These are phyloP conservation scores for Ichneumon xanthorius DNA, from an alignment of 2,888 invertebrate genomes.

Conservation along the genomic window DNA sequence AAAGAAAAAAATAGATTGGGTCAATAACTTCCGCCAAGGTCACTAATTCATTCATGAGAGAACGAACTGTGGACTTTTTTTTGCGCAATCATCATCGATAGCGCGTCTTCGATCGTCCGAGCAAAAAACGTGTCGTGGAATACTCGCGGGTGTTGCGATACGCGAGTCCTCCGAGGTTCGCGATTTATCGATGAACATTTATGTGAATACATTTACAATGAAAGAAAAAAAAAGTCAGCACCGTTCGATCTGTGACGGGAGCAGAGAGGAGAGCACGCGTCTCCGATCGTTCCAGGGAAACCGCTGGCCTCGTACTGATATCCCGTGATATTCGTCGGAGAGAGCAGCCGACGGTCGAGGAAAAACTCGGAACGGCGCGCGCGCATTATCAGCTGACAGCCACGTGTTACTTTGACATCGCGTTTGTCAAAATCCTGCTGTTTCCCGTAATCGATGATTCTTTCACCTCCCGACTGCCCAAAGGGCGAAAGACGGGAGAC, in stretches of 20 bases:
- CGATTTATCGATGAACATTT: constrained; percentile 2
- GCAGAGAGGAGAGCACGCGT: constrained; percentile 28
- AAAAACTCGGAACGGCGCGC: constrained; percentile 61
- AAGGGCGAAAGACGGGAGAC: background rate
- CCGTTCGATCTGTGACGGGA: constrained; percentile 33
- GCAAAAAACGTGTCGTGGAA: background rate
- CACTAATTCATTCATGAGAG: constrained; percentile 6
- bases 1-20: background rate
- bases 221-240: constrained; percentile 11
- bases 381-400: constrained; percentile 77
- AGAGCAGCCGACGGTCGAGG: constrained; percentile 22
- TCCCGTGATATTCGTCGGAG: constrained; percentile 39
- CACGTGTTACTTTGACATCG: constrained; percentile 72
- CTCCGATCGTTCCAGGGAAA: constrained; percentile 55
- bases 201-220: background rate
- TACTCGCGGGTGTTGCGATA: too few species aligned
- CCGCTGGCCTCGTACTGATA: constrained; percentile 62
- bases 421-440: constrained; percentile 43
- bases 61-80: background rate
- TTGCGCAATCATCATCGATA: constrained; percentile 22
- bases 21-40: constrained; percentile 6
- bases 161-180: background rate
- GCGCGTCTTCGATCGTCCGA: background rate
- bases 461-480: background rate
- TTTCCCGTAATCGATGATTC: background rate